Conservation (phyloP, 2,888 invertebrate species). For the Mechanitis mazaeus region DNA sequence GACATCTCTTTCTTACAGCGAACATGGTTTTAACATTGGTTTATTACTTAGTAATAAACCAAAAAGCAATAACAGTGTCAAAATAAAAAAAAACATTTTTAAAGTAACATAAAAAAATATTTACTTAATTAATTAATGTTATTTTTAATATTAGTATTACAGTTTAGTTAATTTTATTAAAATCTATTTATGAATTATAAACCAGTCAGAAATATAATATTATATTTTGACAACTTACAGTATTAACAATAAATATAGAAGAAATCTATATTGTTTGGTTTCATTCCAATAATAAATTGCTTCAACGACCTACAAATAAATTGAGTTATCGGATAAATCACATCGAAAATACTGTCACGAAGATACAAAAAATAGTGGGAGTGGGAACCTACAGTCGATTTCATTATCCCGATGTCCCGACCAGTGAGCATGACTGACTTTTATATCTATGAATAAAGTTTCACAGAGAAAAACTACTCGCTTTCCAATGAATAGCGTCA, state of each 20-base stretch:
- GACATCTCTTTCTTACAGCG: too few species aligned
- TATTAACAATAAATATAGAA: not conserved
- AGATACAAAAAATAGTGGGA: slow-evolving; percentile 51
- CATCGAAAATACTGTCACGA: slow-evolving; percentile 72
- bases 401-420: slow-evolving; percentile 52
- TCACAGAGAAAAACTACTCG: slow-evolving; percentile 21
- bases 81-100: too few species aligned
- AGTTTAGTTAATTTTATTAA: too few species aligned
- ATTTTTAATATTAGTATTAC: too few species aligned
- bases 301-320: slow-evolving; percentile 53
- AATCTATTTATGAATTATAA: too few species aligned
- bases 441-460: slow-evolving; percentile 39
- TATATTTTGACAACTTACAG: too few species aligned
- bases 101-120: too few species aligned
- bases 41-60: too few species aligned
- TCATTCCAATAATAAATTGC: slow-evolving; percentile 16
- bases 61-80: too few species aligned
- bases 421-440: slow-evolving; percentile 55
- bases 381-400: slow-evolving; percentile 58
- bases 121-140: too few species aligned
- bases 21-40: too few species aligned
- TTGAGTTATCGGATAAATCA: slow-evolving; percentile 67
- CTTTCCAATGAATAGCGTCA: slow-evolving; percentile 21
- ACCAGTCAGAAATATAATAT: too few species aligned
- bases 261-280: not conserved